Conservation (phyloP, 2,888 invertebrate species). For the Podotricha telesiphe region DNA sequence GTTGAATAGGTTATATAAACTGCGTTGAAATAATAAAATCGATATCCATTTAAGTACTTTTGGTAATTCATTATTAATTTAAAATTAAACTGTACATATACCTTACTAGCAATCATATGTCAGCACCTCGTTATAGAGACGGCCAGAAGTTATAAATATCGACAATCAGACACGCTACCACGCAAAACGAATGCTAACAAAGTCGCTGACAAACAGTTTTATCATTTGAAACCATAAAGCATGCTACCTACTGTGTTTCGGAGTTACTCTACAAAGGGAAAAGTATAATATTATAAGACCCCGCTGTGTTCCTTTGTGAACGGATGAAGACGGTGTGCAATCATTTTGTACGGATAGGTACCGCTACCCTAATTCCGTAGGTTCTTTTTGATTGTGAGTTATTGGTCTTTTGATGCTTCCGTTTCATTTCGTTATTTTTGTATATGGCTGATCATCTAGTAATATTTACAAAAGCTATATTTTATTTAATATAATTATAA, state of each 20-base stretch:
- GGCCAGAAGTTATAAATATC: constrained; percentile 57
- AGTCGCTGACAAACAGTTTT: constrained; percentile 81
- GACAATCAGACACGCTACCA: constrained; percentile 71
- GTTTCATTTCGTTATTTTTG: constrained; percentile 57
- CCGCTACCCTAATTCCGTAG: constrained; percentile 79
- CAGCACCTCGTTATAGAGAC: constrained; percentile 67
- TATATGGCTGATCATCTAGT: constrained; percentile 3
- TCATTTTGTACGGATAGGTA: constrained; percentile 79
- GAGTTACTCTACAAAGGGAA: constrained; percentile 78
- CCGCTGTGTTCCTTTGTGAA: constrained; percentile 81
- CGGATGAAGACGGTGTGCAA: constrained; percentile 80
- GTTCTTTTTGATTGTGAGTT: constrained; percentile 80
- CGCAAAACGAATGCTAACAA: constrained; percentile 70
- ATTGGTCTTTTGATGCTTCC: constrained; percentile 72
- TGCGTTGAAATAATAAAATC: too few relatives aligned
- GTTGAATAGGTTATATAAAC: too few relatives aligned
- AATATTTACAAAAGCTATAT: constrained; percentile 5
- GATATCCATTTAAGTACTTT: too few relatives aligned
- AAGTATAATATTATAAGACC: constrained; percentile 80
- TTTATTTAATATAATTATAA: background rate
- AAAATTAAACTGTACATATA: background rate
- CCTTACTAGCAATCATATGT: constrained; percentile 47
- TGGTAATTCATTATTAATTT: background rate
- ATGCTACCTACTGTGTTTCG: constrained; percentile 77
- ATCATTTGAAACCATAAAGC: constrained; percentile 83